Evolutionary conservation across 2,888 invertebrate genomes (phyloP), one percentile per base, ranked within the genome.

Genomic region (Nyleta sp.): DNA sequence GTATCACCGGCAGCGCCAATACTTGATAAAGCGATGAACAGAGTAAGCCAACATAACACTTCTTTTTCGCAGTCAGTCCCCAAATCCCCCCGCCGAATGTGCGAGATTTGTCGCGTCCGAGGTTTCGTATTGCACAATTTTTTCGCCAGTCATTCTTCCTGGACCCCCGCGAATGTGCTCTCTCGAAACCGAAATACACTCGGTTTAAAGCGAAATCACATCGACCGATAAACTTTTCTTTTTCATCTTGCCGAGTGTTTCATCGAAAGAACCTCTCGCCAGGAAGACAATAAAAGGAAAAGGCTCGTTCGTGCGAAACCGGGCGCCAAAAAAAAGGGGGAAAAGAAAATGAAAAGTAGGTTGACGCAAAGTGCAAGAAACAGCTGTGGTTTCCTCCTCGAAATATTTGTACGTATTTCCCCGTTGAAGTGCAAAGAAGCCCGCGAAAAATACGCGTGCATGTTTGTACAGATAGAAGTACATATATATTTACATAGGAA

Each of bases 361-460:
- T 75, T 62, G 70, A 71, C 73, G 65, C 35, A 31, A 80, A 59
- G 78, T 78, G 80, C 78, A 73, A 74, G 40, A 72, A 81, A 67
- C 72, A 70, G 75, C 62, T 73, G 82, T 55, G 71, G 82, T 84
- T 83, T 83, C 78, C 82, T 83, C 82, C 82, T 77, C 62, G 82
- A 84, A 83, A 84, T 85, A 84, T 86, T 87, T 85, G 84, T 85
- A 88, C 86, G 87, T 85, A 86, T 85, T 80, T 80, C 67, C 76
- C 62, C 76, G 84, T 83, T 80, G 76, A 82, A 77, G 75, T 55
- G 57, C 44, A 67, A 46, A 72, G 72, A 53, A 44, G 20, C 59
- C 70, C 70, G 55, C 67, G 72, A 77, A 80, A 81, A 78, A 64
- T 64, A 18, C 59, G 50, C 46, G 50, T 33, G 50, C 46, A 42